These are phyloP conservation scores for Phymatocera aterrima DNA, from an alignment of 2,888 invertebrate genomes.

Conservation along the genomic window DNA sequence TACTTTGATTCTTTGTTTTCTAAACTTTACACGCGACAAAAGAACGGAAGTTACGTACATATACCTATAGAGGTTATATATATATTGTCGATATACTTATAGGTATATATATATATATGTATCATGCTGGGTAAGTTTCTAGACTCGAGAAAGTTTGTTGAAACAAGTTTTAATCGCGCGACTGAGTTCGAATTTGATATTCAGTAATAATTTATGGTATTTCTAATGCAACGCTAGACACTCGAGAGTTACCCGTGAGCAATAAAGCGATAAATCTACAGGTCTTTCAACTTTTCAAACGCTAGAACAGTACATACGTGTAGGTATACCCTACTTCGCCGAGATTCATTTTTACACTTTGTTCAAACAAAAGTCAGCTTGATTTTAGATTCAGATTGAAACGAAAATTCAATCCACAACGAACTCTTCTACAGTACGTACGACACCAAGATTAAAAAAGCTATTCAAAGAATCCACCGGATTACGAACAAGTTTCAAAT, in stretches of 20 bases:
- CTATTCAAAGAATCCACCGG: too few relatives aligned
- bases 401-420: too few relatives aligned
- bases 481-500: too few relatives aligned
- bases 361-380: slow-evolving; percentile 40
- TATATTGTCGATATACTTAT: background rate
- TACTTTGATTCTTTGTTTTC: too few relatives aligned
- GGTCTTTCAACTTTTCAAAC: background rate
- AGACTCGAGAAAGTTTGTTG: slow-evolving; percentile 33
- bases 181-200: slow-evolving; percentile 32
- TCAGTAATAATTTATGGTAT: slow-evolving; percentile 31
- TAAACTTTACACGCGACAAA: too few relatives aligned
- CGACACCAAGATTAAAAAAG: too few relatives aligned
- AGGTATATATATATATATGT: background rate
- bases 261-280: slow-evolving; percentile 36
- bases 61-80: background rate
- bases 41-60: slow-evolving; percentile 38
- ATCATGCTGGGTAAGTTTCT: slow-evolving; percentile 11
- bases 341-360: slow-evolving; percentile 27
- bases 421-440: too few relatives aligned
- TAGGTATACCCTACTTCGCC: background rate
- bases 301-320: background rate
- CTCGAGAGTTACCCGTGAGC: background rate
- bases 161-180: slow-evolving; percentile 42
- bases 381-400: too few relatives aligned
- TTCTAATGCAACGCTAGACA: slow-evolving; percentile 25